phyloP scores from a whole-genome alignment of 2,888 invertebrate species.

The Eutolmus rufibarbis region DNA sequence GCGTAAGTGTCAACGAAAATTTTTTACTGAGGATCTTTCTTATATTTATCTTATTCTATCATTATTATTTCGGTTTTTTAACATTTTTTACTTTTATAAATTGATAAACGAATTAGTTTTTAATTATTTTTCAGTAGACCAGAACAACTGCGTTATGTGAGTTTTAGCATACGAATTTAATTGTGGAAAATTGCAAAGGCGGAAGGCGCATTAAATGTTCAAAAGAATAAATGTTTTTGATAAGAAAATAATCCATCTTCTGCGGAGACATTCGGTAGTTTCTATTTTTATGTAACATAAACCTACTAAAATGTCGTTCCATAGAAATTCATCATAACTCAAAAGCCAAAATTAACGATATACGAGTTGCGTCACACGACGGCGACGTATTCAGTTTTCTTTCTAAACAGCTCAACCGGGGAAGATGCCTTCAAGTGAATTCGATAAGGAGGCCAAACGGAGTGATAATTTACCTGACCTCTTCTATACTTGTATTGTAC shows the following conservation, averaged over 20 bases:
- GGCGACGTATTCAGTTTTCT: background rate
- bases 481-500: slow-evolving; percentile 20
- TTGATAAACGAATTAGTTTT: too few relatives aligned
- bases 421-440: background rate
- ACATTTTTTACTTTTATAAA: too few relatives aligned
- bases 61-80: too few relatives aligned
- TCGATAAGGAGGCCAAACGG: slow-evolving; percentile 9
- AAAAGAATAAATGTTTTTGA: background rate
- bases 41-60: too few relatives aligned
- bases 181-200: background rate
- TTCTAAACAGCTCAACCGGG: background rate
- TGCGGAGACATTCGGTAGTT: background rate
- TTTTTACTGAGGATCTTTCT: too few relatives aligned
- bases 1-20: too few relatives aligned
- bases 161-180: too few relatives aligned
- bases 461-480: slow-evolving; percentile 35
- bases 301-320: background rate
- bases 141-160: too few relatives aligned
- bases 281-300: background rate
- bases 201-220: background rate
- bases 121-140: too few relatives aligned
- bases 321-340: slow-evolving; percentile 8
- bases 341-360: background rate
- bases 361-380: background rate
- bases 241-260: background rate